phyloP scores from a whole-genome alignment of 2,888 invertebrate genomes.

The Xestoiulus laeticollis region DNA sequence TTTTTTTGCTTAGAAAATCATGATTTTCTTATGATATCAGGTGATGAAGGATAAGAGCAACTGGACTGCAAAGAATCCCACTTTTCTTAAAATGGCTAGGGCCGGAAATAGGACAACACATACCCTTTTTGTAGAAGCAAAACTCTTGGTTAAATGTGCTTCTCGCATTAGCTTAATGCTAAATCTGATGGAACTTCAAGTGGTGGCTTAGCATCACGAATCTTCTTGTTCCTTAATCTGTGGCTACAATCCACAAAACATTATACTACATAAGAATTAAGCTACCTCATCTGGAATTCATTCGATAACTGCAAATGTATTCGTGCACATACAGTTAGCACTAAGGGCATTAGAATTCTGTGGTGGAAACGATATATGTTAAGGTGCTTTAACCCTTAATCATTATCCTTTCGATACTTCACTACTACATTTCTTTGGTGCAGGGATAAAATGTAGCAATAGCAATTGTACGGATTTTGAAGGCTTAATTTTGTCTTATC shows the following conservation, averaged over 20 bases:
- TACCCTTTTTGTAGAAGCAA: not conserved
- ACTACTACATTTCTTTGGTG: not conserved
- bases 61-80: not conserved
- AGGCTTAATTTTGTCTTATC: not conserved
- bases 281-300: slow-evolving; percentile 35
- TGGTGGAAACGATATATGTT: slow-evolving; percentile 1
- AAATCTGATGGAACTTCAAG: not conserved
- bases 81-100: not conserved
- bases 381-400: not conserved
- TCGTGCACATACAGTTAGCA: not conserved
- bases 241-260: not conserved
- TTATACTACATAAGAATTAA: slow-evolving; percentile 24
- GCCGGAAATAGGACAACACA: not conserved
- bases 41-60: not conserved
- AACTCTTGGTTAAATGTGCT: not conserved
- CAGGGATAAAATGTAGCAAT: not conserved
- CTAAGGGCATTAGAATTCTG: not conserved
- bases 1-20: not conserved
- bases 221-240: not conserved
- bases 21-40: not conserved
- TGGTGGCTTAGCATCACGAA: not conserved
- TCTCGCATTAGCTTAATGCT: not conserved
- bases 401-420: not conserved
- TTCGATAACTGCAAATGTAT: slow-evolving; percentile 8
- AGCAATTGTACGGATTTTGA: not conserved